Conservation (phyloP, 2,113 vertebrate genomes). For the Caretta caretta region DNA sequence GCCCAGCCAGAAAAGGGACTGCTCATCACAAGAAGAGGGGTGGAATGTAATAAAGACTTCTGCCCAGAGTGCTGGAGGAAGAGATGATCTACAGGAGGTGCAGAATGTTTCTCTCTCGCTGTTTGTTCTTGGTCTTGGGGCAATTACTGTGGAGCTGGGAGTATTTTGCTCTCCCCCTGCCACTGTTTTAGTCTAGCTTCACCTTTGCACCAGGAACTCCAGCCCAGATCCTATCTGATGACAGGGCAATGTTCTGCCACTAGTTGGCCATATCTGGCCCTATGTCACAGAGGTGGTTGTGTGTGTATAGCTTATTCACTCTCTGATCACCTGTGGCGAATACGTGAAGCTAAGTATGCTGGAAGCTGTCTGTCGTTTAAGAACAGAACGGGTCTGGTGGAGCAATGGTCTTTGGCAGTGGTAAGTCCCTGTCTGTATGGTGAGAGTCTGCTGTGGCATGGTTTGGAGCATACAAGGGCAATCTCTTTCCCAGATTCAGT, state of each 20-base stretch:
- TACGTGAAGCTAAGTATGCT: not conserved
- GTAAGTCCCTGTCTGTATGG: not conserved
- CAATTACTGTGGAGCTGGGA: not conserved
- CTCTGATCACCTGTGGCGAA: not conserved
- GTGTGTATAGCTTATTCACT: not conserved
- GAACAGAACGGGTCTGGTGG: constrained; percentile 1
- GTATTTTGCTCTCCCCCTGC: not conserved
- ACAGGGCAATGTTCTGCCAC: not conserved
- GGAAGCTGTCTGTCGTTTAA: constrained; percentile 24
- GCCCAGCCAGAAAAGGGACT: not conserved
- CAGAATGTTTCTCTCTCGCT: not conserved
- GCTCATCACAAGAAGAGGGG: not conserved
- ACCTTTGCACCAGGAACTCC: not conserved
- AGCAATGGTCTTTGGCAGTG: not conserved
- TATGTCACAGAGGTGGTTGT: not conserved
- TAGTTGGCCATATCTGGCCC: not conserved
- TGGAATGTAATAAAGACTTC: not conserved
- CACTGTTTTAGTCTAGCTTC: not conserved
- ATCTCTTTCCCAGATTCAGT: not conserved
- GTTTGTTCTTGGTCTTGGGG: not conserved
- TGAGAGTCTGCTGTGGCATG: not conserved
- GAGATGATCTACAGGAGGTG: not conserved
- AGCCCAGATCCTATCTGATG: not conserved
- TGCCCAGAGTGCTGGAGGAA: not conserved
- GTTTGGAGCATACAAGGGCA: not conserved